Conservation (phyloP, 2,888 invertebrate genomes). For the Ptilodon capucinus region DNA sequence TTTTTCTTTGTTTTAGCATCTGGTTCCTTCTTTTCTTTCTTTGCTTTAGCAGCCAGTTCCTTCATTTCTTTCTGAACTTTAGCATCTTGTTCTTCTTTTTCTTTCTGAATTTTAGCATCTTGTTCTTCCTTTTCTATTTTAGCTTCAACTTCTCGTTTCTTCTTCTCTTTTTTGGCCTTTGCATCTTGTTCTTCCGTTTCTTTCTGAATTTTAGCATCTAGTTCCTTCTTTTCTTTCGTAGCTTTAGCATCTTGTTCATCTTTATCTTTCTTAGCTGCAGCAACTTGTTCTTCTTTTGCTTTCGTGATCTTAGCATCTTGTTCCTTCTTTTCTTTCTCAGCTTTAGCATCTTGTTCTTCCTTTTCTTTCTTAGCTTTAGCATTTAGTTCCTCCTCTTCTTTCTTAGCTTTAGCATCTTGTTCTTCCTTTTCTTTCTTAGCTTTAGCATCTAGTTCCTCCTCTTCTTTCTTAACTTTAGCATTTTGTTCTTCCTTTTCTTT, state of each 20-base stretch:
- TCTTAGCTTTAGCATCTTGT: too few relatives aligned
- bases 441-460: conserved; percentile 8
- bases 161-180: too few relatives aligned
- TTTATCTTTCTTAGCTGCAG: conserved; percentile 14
- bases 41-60: conserved; percentile 1
- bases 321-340: conserved; percentile 1
- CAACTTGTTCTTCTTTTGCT: conserved; percentile 2
- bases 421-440: conserved; percentile 3
- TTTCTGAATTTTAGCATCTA: too few relatives aligned
- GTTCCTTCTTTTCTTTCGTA: too few relatives aligned
- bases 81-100: not conserved
- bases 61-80: not conserved
- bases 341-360: not conserved
- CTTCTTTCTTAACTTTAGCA: conserved; percentile 3
- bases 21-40: not conserved
- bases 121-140: not conserved
- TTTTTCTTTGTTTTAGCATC: too few relatives aligned
- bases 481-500: not conserved
- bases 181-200: too few relatives aligned
- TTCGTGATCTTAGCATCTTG: conserved; percentile 2
- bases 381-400: too few relatives aligned
- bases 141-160: conserved; percentile 5
- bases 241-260: conserved; percentile 1
- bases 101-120: conserved; percentile 2
- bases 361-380: not conserved